Percentiles rank a stretch among this genome's conserved stretches.
Conservation (phyloP, 2,113 vertebrate species). For the Casuarius casuarius region DNA sequence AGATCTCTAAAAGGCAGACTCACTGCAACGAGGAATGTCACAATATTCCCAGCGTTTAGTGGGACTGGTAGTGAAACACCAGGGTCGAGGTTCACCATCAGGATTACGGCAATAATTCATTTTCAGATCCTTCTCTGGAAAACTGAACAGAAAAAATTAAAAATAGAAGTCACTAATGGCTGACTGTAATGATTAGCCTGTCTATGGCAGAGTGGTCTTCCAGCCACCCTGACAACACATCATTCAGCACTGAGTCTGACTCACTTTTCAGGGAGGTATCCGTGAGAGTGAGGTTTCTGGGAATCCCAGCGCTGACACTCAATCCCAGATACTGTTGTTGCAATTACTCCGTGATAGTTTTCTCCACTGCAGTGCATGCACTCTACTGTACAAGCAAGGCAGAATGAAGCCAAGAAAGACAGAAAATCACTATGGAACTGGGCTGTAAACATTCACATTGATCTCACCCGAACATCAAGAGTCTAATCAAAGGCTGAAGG, state of each 20-base stretch:
- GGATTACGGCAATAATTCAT: slow-evolving; percentile 95
- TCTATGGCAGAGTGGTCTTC: background rate
- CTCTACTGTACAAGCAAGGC: slow-evolving; percentile 79
- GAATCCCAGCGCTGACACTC: slow-evolving; percentile 85
- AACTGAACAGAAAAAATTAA: slow-evolving; percentile 69
- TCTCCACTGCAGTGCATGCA: slow-evolving; percentile 94
- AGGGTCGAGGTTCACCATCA: slow-evolving; percentile 89
- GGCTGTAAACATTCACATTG: background rate
- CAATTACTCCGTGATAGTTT: slow-evolving; percentile 85
- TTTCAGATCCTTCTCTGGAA: slow-evolving; percentile 89
- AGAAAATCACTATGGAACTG: background rate
- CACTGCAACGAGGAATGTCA: slow-evolving; percentile 87
- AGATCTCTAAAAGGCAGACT: slow-evolving; percentile 57
- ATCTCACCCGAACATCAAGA: background rate
- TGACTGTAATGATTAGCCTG: background rate
- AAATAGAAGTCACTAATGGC: background rate
- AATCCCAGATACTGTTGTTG: slow-evolving; percentile 78
- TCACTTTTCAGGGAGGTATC: slow-evolving; percentile 90
- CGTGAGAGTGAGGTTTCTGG: slow-evolving; percentile 88
- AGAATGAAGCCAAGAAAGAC: background rate
- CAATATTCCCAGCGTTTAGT: slow-evolving; percentile 92
- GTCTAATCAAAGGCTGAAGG: background rate
- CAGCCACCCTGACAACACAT: background rate
- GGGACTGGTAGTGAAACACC: slow-evolving; percentile 89
- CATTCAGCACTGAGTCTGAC: slow-evolving; percentile 2